Evolutionary conservation across 1,140 invertebrate genomes (phyloP).

Genomic region (Delia radicum): DNA sequence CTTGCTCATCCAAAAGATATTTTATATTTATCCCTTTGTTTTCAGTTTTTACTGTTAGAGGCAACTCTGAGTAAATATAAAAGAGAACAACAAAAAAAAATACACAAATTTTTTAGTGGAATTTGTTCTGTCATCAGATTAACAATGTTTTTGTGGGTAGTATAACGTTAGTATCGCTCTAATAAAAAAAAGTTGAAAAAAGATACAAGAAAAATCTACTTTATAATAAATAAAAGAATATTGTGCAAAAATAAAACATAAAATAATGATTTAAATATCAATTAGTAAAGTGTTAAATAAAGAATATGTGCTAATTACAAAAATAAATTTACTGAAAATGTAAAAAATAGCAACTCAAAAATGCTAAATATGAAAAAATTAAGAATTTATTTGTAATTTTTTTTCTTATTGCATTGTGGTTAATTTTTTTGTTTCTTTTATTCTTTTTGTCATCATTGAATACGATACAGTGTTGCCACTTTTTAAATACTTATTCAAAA

Average conservation of each 20-base stretch:
- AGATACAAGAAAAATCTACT: background rate
- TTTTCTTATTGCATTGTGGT: background rate
- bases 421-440: background rate
- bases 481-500: too few relatives aligned
- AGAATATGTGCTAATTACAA: background rate
- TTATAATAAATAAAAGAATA: background rate
- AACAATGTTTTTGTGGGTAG: background rate
- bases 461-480: too few relatives aligned
- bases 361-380: background rate
- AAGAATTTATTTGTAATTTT: background rate
- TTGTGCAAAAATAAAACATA: background rate
- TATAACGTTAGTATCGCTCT: background rate
- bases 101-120: background rate
- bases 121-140: background rate
- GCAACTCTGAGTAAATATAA: background rate
- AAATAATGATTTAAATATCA: background rate
- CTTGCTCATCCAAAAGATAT: too few relatives aligned
- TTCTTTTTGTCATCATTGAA: background rate
- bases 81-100: background rate
- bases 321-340: background rate
- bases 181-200: background rate
- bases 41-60: too few relatives aligned
- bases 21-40: too few relatives aligned
- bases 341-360: background rate
- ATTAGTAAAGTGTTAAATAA: background rate